Evolutionary conservation across 2,888 invertebrate genomes (phyloP).

Genomic region (Melipona bicolor): DNA sequence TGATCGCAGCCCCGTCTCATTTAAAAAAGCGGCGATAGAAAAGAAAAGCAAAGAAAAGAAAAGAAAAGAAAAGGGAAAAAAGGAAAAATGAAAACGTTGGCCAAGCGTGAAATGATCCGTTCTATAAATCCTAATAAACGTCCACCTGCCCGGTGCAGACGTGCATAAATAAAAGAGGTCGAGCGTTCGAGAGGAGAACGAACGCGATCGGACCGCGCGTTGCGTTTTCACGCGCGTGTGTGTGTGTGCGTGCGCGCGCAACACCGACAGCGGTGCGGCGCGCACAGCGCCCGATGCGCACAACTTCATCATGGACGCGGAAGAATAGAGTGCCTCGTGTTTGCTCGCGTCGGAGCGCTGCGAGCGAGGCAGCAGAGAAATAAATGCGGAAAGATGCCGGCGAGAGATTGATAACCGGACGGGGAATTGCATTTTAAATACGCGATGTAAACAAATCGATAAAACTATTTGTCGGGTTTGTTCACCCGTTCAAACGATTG

Average conservation of each 20-base stretch:
- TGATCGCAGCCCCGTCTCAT: constrained; percentile 75
- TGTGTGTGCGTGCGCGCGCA: constrained; percentile 62
- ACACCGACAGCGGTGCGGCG: not conserved
- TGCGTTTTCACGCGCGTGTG: constrained; percentile 48
- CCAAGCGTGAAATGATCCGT: constrained; percentile 76
- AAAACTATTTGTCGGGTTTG: constrained; percentile 28
- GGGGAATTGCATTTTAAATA: constrained; percentile 46
- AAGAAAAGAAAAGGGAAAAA: no score
- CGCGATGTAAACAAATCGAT: constrained; percentile 54
- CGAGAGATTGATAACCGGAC: constrained; percentile 31
- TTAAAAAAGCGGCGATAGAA: constrained; percentile 72
- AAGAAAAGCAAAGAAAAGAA: no score
- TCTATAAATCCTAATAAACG: constrained; percentile 83
- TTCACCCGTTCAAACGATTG: not conserved
- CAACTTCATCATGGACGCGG: constrained; percentile 77
- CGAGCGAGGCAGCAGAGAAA: constrained; percentile 3
- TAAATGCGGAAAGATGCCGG: constrained; percentile 44
- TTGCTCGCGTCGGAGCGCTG: constrained; percentile 17
- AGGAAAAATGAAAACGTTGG: constrained; percentile 45
- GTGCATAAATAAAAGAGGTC: constrained; percentile 72
- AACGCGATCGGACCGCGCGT: constrained; percentile 61
- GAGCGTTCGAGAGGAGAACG: constrained; percentile 54
- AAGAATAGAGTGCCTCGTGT: constrained; percentile 46
- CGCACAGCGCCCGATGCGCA: constrained; percentile 39
- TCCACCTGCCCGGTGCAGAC: constrained; percentile 77